Base-by-base conservation (phyloP, 2,797 vertebrate genomes). In the Paguma larvata region DNA sequence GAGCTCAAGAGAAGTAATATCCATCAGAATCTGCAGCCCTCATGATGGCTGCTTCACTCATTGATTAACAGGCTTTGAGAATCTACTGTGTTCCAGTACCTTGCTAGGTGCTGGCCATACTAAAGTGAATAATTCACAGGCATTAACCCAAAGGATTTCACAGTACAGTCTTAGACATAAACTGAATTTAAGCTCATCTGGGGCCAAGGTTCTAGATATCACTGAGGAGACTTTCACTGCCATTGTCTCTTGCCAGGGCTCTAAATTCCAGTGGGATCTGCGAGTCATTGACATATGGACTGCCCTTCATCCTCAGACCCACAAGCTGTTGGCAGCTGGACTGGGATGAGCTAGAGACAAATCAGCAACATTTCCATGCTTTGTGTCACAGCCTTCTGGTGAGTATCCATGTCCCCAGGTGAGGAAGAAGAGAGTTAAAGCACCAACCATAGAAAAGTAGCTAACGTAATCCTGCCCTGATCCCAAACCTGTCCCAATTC, bases 291-390 rank as follows among this genome's bases (percentile, higher is more conserved):
- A 95, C 99, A 25, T 99, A 99, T 2, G 99, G 99, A 44, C 98
- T 99, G 72, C 99, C 99, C 0, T 98, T 99, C 97, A 98, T 99
- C 97, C 98, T 99, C 96, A 99, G 98, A 91, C 99, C 99, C 97
- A 99, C 99, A 14, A 99, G 98, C 97, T 99, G 99, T 98, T 99
- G 99, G 99, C 98, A 99, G 98, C 99, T 99, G 97, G 99, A 99
- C 98, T 99, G 99, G 99, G 99, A 99, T 94, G 99, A 99, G 95
- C 99, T 99, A 96, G 99, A 99, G 97, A 98, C 93, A 97, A 99
- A 99, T 98, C 99, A 99, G 97, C 99, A 99, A 91, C 97, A 98
- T 97, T 99, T 99, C 98, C 99, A 99, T 11, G 99, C 99, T 62
- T 98, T 99, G 38, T 99, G 99, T 89, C 99, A 99, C 96, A 98